Conservation (phyloP, 2,797 vertebrate genomes). For the Mormyrops boulengeri region DNA sequence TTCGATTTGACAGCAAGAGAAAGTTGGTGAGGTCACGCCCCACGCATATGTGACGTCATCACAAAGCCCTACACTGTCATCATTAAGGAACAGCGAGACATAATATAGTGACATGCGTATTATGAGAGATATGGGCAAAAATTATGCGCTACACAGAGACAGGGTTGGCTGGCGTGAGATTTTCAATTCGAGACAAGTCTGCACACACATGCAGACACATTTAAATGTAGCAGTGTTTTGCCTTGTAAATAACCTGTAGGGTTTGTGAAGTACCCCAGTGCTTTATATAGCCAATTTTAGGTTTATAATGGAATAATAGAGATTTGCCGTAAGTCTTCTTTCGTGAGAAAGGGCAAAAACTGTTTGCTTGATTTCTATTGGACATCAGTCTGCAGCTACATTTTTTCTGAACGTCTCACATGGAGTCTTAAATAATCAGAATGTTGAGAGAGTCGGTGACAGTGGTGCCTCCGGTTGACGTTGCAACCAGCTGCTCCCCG, state of each 20-base stretch:
- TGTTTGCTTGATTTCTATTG: too few species aligned
- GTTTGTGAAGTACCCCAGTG: background rate
- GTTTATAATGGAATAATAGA: background rate
- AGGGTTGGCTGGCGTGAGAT: background rate
- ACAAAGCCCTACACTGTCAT: background rate
- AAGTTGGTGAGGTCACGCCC: background rate
- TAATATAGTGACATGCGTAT: background rate
- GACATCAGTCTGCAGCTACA: too few species aligned
- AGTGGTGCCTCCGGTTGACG: background rate
- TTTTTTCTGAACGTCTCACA: background rate
- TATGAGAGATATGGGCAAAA: background rate
- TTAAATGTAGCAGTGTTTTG: background rate
- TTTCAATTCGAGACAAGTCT: background rate
- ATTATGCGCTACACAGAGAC: background rate
- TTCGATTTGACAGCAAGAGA: background rate
- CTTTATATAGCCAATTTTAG: background rate
- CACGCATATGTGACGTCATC: background rate
- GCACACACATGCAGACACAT: background rate
- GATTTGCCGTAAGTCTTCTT: background rate
- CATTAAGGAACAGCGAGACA: background rate
- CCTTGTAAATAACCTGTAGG: background rate
- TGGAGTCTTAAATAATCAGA: background rate
- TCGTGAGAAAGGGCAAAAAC: background rate
- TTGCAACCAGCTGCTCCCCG: background rate
- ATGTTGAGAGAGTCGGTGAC: background rate